Evolutionary conservation across 2,797 vertebrate species (phyloP).

Genomic region (Chaunax sp.): DNA sequence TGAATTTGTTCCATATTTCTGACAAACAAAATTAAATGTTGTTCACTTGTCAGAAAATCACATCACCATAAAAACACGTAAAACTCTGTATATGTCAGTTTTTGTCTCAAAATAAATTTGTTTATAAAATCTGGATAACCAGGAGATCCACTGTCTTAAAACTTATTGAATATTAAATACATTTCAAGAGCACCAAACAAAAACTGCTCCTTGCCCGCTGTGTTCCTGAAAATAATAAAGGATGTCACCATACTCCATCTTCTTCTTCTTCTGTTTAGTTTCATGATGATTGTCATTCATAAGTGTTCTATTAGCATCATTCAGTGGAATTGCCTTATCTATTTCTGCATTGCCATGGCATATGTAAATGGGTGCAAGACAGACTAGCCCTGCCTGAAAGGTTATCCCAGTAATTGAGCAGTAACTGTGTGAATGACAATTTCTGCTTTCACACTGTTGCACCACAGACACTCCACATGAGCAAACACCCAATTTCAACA

Average conservation of each 20-base stretch:
- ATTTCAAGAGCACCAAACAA: neutral
- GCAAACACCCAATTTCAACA: conserved; percentile 14
- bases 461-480: neutral
- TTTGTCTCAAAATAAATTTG: no score
- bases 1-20: no score
- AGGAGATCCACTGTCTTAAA: no score
- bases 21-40: no score
- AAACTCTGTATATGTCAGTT: no score
- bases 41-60: no score
- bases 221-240: neutral
- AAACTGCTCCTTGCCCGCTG: neutral
- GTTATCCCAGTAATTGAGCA: no score
- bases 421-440: neutral
- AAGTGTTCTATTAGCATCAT: neutral
- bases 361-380: neutral
- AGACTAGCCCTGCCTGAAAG: no score
- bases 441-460: neutral
- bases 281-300: neutral
- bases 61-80: no score
- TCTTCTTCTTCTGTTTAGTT: neutral
- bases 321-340: neutral
- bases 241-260: neutral
- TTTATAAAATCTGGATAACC: no score
- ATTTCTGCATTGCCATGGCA: neutral
- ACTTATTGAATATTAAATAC: neutral